Conservation (phyloP, 92 coral and sea anemone genomes). For the Siderastrea radians region DNA sequence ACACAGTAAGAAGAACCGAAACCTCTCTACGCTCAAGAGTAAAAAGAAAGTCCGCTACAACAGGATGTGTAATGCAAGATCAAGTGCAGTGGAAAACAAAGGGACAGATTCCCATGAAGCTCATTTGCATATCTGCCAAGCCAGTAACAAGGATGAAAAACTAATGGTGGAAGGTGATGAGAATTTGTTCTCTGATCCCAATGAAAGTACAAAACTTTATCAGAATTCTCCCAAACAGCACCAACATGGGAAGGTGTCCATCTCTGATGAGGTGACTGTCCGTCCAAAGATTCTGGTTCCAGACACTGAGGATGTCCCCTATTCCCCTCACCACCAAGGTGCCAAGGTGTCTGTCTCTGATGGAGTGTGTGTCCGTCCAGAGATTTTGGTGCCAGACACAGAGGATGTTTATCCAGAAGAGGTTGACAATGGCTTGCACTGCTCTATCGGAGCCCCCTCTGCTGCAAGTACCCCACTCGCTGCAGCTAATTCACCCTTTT, state of each 20-base stretch:
- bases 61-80: slow-evolving; percentile 39
- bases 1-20: slow-evolving; percentile 56
- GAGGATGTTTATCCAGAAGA: slow-evolving; percentile 31
- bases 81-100: slow-evolving; percentile 4
- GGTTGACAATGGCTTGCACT: slow-evolving; percentile 36
- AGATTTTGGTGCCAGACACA: slow-evolving; percentile 29
- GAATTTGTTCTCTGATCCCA: slow-evolving; percentile 14
- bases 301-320: slow-evolving; percentile 20
- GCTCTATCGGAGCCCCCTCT: slow-evolving; percentile 80
- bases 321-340: neutral
- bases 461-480: slow-evolving; percentile 53
- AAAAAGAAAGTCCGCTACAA: slow-evolving; percentile 82
- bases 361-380: slow-evolving; percentile 1
- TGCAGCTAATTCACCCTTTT: slow-evolving; percentile 31
- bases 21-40: slow-evolving; percentile 77
- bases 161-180: neutral
- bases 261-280: neutral
- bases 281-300: neutral
- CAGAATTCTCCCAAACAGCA: neutral
- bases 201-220: slow-evolving; percentile 52
- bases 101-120: neutral
- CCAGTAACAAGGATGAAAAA: neutral
- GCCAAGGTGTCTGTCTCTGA: neutral
- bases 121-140: neutral
- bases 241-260: neutral